Evolutionary conservation across 1,140 invertebrate species (phyloP).

Genomic region (Eurosta solidaginis): DNA sequence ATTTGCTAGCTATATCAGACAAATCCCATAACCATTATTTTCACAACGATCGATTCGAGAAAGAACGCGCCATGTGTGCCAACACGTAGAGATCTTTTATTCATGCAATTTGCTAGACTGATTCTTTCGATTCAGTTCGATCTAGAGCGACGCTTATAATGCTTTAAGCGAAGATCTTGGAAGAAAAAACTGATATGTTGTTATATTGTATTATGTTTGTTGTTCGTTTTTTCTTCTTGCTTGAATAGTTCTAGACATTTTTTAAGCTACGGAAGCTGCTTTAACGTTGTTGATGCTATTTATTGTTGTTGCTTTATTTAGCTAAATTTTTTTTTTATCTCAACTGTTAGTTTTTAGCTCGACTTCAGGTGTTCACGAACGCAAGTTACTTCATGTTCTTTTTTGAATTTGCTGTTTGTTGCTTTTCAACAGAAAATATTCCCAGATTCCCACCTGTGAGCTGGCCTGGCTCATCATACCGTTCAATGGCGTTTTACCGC

Average conservation of each 20-base stretch:
- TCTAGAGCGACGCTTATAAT: neutral
- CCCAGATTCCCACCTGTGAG: conserved; percentile 28
- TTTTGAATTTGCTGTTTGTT: neutral
- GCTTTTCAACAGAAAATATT: neutral
- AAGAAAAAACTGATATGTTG: neutral
- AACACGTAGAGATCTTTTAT: conserved; percentile 5
- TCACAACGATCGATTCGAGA: no score
- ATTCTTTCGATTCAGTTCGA: conserved; percentile 10
- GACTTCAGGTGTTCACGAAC: conserved; percentile 12
- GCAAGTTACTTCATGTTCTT: neutral
- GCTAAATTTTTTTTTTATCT: neutral
- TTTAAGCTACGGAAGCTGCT: neutral
- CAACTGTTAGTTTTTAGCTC: neutral
- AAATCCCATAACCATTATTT: no score
- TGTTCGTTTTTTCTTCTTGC: neutral
- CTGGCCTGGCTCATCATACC: neutral
- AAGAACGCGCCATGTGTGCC: no score
- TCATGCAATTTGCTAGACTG: conserved; percentile 9
- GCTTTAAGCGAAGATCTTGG: neutral
- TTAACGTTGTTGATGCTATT: neutral
- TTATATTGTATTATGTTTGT: neutral
- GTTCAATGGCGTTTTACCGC: neutral
- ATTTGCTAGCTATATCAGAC: no score
- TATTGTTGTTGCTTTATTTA: neutral
- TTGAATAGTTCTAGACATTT: neutral